Base-by-base conservation (phyloP, 2,113 vertebrate species). In the Semnornis frantzii region DNA sequence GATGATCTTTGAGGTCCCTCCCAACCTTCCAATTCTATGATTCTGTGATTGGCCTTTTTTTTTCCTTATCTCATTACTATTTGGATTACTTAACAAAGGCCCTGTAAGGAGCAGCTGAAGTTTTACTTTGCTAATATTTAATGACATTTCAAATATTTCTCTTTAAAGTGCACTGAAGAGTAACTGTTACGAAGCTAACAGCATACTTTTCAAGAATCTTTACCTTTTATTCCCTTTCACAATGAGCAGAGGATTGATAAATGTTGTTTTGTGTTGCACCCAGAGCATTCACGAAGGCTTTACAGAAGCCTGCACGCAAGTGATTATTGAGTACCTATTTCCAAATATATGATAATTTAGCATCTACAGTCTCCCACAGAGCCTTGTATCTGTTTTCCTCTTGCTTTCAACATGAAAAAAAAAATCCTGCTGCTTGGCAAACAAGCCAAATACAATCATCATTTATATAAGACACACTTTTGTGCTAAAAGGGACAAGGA, bases 391-490 rank as follows among this genome's bases (percentile, higher is more conserved):
- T 81, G 27, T 72, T 55, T 92, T 66, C 37, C 11, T 24, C 63
- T 85, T 94, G 75, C 75, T 94, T 97, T 96, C 94, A 93, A 76
- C 31, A 70, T 24, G 15, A 96, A 96, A 87, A 96, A 96, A 87
- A 87, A 65, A 28, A 55, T 87, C 70, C 87, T 89, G 48, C 83
- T 96, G 87, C 77, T 96, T 74, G 81, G 87, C 69, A 96, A 96
- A 97, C 42, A 91, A 91, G 64, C 74, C 79, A 85, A 91, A 88
- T 55, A 70, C 18, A 80, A 85, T 72, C 4, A 16, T 50, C 50
- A 27, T 93, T 88, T 93, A 89, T 94, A 50, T 92, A 93, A 58
- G 17, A 79, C 87, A 73, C 48, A 81, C 10, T 8, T 95, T 8
- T 57, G 46, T 82, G 54, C 58, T 90, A 82, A 89, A 93, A 96